Evolutionary conservation across 2,113 vertebrate species (phyloP).

Genomic region (Hepsetus odoe): DNA sequence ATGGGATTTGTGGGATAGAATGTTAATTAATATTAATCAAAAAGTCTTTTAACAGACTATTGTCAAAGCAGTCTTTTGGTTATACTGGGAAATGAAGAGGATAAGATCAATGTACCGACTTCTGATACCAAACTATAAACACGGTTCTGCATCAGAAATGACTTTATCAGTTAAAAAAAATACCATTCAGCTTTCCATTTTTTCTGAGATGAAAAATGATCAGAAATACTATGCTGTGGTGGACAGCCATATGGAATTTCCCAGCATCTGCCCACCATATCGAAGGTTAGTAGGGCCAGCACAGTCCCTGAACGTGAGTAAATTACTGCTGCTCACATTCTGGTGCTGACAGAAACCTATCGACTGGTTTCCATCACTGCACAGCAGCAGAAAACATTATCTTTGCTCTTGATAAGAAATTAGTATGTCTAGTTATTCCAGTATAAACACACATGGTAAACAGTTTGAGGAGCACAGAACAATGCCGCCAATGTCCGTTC

Average conservation of each 20-base stretch:
- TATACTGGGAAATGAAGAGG: too few relatives aligned
- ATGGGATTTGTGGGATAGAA: background rate
- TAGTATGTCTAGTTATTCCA: slow-evolving; percentile 54
- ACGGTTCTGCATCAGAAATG: background rate
- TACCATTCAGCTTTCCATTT: background rate
- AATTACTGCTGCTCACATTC: slow-evolving; percentile 53
- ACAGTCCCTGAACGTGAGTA: slow-evolving; percentile 43
- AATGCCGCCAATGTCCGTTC: slow-evolving; percentile 7
- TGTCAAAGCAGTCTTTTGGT: too few relatives aligned
- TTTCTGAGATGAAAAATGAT: background rate
- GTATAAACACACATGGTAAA: slow-evolving; percentile 60
- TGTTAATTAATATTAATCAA: too few relatives aligned
- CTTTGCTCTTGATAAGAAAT: slow-evolving; percentile 55
- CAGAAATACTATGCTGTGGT: slow-evolving; percentile 13
- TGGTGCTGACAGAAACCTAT: slow-evolving; percentile 56
- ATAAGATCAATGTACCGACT: too few relatives aligned
- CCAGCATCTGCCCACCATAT: background rate
- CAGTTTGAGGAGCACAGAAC: slow-evolving; percentile 44
- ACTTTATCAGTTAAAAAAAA: background rate
- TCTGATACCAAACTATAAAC: too few relatives aligned
- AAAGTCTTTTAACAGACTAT: too few relatives aligned
- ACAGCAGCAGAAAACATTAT: slow-evolving; percentile 62
- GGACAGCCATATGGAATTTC: slow-evolving; percentile 17
- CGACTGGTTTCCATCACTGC: slow-evolving; percentile 58
- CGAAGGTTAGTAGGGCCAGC: slow-evolving; percentile 4